Evolutionary conservation across 2,888 invertebrate species (phyloP), one percentile per base, ranked within the genome.

Genomic region (Ischnus inquisitorius): DNA sequence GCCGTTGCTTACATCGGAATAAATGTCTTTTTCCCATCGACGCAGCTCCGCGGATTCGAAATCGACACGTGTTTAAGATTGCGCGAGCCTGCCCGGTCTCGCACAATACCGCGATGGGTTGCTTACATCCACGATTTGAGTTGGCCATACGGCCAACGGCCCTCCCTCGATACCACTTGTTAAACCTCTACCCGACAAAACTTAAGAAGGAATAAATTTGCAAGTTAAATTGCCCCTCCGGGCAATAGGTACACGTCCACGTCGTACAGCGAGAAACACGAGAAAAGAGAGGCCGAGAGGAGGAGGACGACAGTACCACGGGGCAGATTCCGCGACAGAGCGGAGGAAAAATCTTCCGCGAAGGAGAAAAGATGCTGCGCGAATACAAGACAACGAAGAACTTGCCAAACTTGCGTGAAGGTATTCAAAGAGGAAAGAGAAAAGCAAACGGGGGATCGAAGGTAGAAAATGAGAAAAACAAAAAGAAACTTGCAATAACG

Each of bases 221-320:
- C 88, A 90, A 90, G 89, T 90, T 88, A 90, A 90, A 90, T 90
- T 89, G 82, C 79, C 67, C 82, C 82, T 57, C 71, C 71, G 79
- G 78, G 78, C 80, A 25, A 51, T 69, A 60, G 62, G 74, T 34
- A 67, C 34, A 69, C 46, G 51, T 41, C 28, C 22, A 41, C 48
- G n/a, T n/a, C n/a, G n/a, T 64, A 78, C 64, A 78, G 65, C 46
- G 80, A 51, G 71, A 71, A 43, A 67, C 43, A 79, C 51, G n/a
- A 57, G 48, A 57, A 64, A 77, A 69, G 48, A 14, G 14, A 8
- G 1, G 39, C 19, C 22, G 19, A 74, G 60, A 76, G 19, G 68
- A 48, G 54, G 6, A 46, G 19, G 54, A 67, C 22, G n/a, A 71
- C 68, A 57, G 62, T 39, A 65, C 22, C 19, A 57, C 28, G n/a